Evolutionary conservation across 1,140 invertebrate genomes (phyloP).

Genomic region (Lepidurus packardi): DNA sequence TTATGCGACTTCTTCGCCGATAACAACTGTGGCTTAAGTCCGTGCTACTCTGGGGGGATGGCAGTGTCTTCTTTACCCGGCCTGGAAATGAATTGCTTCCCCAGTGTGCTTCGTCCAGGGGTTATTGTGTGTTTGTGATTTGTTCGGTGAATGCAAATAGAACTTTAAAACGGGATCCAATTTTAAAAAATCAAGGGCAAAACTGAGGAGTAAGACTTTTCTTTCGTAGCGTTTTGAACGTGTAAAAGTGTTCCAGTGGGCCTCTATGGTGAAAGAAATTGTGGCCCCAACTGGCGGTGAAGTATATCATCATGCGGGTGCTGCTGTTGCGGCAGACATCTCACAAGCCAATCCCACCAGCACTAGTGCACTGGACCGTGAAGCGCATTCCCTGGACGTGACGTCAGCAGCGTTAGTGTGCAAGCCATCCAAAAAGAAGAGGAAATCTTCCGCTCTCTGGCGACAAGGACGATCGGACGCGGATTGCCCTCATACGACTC

Average conservation of each 20-base stretch:
- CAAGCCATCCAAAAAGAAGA: not conserved
- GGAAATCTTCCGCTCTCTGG: not conserved
- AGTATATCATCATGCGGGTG: constrained; percentile 1
- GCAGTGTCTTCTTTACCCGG: not conserved
- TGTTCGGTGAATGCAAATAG: too few species aligned
- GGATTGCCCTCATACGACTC: not conserved
- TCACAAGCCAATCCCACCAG: not conserved
- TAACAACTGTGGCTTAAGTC: not conserved
- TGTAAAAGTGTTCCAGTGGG: not conserved
- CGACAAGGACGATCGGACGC: not conserved
- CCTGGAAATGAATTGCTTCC: not conserved
- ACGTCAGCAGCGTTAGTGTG: not conserved
- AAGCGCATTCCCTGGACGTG: constrained; percentile 12
- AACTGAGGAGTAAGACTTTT: not conserved
- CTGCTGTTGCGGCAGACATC: not conserved
- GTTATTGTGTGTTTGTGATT: too few species aligned
- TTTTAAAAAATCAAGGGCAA: too few species aligned
- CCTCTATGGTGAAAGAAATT: constrained; percentile 11
- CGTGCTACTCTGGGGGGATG: not conserved
- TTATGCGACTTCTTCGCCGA: constrained; percentile 5
- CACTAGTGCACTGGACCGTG: not conserved
- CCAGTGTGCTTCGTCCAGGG: not conserved
- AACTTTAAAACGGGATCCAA: too few species aligned
- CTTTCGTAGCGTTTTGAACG: not conserved
- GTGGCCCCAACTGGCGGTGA: constrained; percentile 20